Evolutionary conservation across 2,888 invertebrate species (phyloP).

Genomic region (Meteorus colon): DNA sequence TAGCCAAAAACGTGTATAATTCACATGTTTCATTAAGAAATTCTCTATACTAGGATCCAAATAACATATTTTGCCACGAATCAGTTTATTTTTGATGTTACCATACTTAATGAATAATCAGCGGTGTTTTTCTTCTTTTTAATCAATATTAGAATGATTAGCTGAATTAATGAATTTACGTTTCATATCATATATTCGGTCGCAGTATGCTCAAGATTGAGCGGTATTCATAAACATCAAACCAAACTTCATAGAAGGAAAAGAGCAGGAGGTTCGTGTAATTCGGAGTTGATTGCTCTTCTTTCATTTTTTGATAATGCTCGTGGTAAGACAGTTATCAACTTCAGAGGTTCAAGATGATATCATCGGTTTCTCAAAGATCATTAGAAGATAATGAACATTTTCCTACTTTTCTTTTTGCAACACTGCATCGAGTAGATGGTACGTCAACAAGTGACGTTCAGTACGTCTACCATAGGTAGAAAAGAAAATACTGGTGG

Average conservation of each 20-base stretch:
- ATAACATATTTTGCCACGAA: slow-evolving; percentile 55
- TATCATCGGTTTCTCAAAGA: slow-evolving; percentile 9
- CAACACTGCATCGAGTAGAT: neutral
- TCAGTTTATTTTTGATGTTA: slow-evolving; percentile 14
- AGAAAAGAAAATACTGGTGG: slow-evolving; percentile 51
- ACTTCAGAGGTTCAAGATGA: slow-evolving; percentile 27
- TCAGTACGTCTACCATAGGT: slow-evolving; percentile 50
- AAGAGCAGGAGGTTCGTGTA: no score
- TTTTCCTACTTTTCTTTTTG: neutral
- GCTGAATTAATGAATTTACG: slow-evolving; percentile 22
- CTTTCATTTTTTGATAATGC: slow-evolving; percentile 34
- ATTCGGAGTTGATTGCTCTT: neutral
- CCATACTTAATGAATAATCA: slow-evolving; percentile 20
- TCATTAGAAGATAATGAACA: no score
- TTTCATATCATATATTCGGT: slow-evolving; percentile 11
- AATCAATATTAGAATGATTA: neutral
- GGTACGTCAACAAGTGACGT: slow-evolving; percentile 21
- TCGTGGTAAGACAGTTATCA: neutral
- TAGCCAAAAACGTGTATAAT: slow-evolving; percentile 60
- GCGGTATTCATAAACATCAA: slow-evolving; percentile 4
- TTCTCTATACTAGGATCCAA: slow-evolving; percentile 27
- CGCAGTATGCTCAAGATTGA: neutral
- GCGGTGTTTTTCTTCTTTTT: neutral
- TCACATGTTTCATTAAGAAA: slow-evolving; percentile 64
- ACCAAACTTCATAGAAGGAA: neutral